phyloP scores from a whole-genome alignment of 2,113 vertebrate genomes.

The Glaucomys volans region DNA sequence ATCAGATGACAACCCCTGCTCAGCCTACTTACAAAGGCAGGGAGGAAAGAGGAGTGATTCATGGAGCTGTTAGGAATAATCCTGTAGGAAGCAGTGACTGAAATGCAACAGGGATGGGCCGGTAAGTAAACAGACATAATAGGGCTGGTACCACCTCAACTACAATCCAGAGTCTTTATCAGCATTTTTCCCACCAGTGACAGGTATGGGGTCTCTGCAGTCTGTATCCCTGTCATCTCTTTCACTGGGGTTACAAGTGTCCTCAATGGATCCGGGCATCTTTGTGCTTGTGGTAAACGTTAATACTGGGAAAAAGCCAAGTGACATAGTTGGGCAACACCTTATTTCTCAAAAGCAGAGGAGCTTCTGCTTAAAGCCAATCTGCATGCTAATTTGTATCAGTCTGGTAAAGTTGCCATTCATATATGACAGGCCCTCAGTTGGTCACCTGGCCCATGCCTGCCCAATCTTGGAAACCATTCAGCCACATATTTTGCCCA shows the following conservation, averaged over 20 bases:
- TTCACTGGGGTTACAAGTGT: neutral
- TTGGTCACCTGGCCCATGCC: neutral
- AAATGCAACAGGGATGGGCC: neutral
- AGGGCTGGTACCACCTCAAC: neutral
- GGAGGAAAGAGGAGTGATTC: neutral
- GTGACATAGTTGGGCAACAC: neutral
- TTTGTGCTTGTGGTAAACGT: neutral
- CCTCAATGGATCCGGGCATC: neutral
- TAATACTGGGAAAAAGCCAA: neutral
- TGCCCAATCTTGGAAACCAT: neutral
- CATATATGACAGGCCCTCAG: neutral
- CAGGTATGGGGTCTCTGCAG: neutral
- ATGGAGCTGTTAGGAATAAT: neutral
- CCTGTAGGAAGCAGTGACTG: neutral
- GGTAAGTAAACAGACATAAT: neutral
- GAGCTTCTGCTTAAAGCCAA: neutral
- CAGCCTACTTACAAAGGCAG: constrained; percentile 1
- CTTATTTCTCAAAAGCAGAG: neutral
- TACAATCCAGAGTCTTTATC: too few relatives aligned
- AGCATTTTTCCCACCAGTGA: neutral
- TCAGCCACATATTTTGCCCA: neutral
- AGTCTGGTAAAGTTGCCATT: neutral
- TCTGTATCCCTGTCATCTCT: neutral
- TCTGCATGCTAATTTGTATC: neutral
- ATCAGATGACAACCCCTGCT: neutral